Evolutionary conservation across 2,888 invertebrate species (phyloP).

Genomic region (Synergus gifuensis): DNA sequence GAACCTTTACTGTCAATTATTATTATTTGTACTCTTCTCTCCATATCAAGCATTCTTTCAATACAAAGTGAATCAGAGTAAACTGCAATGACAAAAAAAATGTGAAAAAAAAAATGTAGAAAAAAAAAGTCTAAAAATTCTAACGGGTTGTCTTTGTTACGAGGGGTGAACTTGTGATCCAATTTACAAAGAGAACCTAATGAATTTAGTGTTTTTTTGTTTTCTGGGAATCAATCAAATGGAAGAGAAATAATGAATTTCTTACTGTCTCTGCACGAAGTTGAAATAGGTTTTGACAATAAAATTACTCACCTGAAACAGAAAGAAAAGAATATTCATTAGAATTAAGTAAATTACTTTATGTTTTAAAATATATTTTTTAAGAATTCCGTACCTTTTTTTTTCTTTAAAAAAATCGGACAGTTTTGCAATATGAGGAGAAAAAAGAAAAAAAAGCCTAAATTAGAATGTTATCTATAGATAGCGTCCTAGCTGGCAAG

Average conservation of each 20-base stretch:
- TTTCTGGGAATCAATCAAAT: background rate
- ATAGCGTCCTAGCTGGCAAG: no score
- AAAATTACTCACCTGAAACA: conserved; percentile 50
- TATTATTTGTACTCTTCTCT: background rate
- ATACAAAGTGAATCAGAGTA: no score
- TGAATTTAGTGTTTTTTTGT: background rate
- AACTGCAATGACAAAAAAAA: no score
- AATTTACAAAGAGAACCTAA: background rate
- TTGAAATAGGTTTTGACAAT: background rate
- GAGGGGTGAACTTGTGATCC: background rate
- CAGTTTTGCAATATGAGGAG: no score
- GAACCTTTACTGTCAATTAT: background rate
- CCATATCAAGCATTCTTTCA: background rate
- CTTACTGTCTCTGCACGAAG: background rate
- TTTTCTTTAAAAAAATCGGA: no score
- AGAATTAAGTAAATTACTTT: background rate
- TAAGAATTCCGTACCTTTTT: no score
- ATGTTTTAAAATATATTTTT: background rate
- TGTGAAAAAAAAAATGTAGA: no score
- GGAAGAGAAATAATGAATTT: background rate
- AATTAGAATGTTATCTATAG: no score
- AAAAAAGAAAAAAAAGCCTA: no score
- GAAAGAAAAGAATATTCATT: conserved; percentile 18
- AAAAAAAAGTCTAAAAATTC: no score
- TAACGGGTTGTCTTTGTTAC: no score